phyloP scores from a whole-genome alignment of 2,888 invertebrate genomes.

The Electrophaes corylata region DNA sequence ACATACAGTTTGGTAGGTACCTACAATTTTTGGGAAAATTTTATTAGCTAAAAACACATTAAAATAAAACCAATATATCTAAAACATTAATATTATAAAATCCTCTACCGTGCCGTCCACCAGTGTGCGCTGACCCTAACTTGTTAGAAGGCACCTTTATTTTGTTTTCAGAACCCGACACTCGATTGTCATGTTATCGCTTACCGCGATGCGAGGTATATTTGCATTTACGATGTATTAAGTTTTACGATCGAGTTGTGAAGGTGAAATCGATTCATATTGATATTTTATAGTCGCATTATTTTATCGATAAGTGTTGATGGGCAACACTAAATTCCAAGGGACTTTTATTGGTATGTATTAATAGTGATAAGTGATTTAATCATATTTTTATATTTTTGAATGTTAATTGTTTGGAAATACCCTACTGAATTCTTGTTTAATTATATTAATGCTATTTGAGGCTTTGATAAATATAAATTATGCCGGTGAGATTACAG shows the following conservation, averaged over 20 bases:
- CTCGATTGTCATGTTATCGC: conserved; percentile 43
- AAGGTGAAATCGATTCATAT: conserved; percentile 64
- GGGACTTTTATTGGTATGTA: conserved; percentile 18
- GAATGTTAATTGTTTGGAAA: background rate
- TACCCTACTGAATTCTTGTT: too few species aligned
- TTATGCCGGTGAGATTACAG: too few species aligned
- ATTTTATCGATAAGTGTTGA: conserved; percentile 25
- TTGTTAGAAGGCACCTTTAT: background rate
- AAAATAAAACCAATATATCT: too few species aligned
- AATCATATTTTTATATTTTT: background rate
- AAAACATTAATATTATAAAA: background rate
- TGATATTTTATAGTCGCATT: conserved; percentile 49
- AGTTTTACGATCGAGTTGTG: conserved; percentile 67
- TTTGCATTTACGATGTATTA: conserved; percentile 71
- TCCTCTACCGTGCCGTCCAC: background rate
- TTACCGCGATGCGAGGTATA: conserved; percentile 55
- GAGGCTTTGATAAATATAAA: too few species aligned
- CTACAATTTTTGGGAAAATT: too few species aligned
- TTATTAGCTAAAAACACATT: too few species aligned
- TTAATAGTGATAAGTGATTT: background rate
- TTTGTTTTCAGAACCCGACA: conserved; percentile 1
- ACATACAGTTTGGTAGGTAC: too few species aligned
- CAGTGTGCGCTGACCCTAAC: background rate
- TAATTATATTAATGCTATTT: too few species aligned
- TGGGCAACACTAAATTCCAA: conserved; percentile 34